Base-by-base conservation (phyloP, 2,113 vertebrate genomes). In the Nerophis lumbriciformis region DNA sequence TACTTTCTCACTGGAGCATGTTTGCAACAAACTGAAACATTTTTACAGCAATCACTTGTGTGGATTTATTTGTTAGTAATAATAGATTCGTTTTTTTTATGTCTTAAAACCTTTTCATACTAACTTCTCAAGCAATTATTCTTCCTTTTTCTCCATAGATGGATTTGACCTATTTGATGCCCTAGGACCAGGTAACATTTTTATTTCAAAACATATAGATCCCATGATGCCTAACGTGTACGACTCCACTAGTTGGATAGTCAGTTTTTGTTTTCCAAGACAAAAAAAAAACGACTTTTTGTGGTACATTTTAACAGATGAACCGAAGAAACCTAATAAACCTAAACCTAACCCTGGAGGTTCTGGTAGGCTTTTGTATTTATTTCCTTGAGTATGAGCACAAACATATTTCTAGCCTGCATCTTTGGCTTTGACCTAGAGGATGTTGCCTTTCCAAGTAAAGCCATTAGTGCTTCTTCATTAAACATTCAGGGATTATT, bases 101-200 rank as follows among this genome's bases (percentile, higher is more conserved):
- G 28, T 28, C 28, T 28, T 28, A 28, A 28, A 16, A 53, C 2
- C 47, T 48, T 48, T 48, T n/a, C 53, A 37, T 37, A 54, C 28
- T 54, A 37, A 15, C 36, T 5, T 38, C 13, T 55, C 8, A 55
- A n/a, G 7, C 35, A n/a, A 6, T 42, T 21, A 28, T 49, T 14
- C 8, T 48, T 68, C 15, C 21, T 42, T 48, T n/a, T 21, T 16
- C 35, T 39, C 38, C 38, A 0, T 45, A 76, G 72, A 0, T 59
- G 63, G 5, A 1, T 11, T 79, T 0, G 14, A 67, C 63, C 69
- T 79, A 2, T 6, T 0, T 0, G 73, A 76, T 51, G 77, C 66
- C 2, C 35, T 79, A 8, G 60, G 19, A 65, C 44, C 59, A 75
- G 72, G 76, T 79, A 65, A 65, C 54, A 28, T 57, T 6, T 57